Evolutionary conservation across 2,888 invertebrate genomes (phyloP), one percentile per base, ranked within the genome.

Genomic region (Zaprionus obscuricornis): DNA sequence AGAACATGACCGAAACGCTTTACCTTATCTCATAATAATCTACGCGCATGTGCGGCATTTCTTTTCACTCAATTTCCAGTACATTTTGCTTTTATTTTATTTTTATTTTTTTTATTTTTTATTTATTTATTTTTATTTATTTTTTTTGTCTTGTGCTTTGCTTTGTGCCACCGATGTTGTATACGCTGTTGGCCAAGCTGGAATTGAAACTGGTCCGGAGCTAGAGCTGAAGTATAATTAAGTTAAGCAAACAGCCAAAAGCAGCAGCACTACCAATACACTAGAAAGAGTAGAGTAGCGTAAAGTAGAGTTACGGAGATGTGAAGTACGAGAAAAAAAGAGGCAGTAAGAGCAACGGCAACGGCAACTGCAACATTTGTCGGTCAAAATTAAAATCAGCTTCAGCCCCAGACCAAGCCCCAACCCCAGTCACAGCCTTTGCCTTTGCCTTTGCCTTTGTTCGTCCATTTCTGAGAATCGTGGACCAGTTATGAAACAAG

Each of bases 401-500:
- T 71, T 57, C 60, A 77, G 85, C 75, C n/a, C n/a, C n/a, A n/a
- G n/a, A n/a, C n/a, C n/a, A n/a, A n/a, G n/a, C n/a, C n/a, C 24
- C 24, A 24, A 8, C 24, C 24, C 24, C 24, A 24, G 24, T 8
- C 29, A 4, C 52, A 27, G 33, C 49, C 18, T 2, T 40, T 26
- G 22, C 13, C 2, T 14, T 49, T 26, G 37, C 31, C n/a, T n/a
- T n/a, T n/a, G n/a, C n/a, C 85, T 87, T 85, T 85, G 86, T 86
- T 74, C 85, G 76, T 67, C 59, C 81, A 75, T 79, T 89, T 88
- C 88, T 74, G 71, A 86, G 88, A 88, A 88, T 82, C 72, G 74
- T 84, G 82, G 87, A 89, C 89, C 88, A 89, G 88, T 89, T 88
- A 89, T 88, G 88, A 88, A 89, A 88, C 79, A 87, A 86, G 82